A percentile compares a stretch with the other conserved stretches of the same genome.
Conservation (phyloP, 2,888 invertebrate genomes). For the Leistus spinibarbis region DNA sequence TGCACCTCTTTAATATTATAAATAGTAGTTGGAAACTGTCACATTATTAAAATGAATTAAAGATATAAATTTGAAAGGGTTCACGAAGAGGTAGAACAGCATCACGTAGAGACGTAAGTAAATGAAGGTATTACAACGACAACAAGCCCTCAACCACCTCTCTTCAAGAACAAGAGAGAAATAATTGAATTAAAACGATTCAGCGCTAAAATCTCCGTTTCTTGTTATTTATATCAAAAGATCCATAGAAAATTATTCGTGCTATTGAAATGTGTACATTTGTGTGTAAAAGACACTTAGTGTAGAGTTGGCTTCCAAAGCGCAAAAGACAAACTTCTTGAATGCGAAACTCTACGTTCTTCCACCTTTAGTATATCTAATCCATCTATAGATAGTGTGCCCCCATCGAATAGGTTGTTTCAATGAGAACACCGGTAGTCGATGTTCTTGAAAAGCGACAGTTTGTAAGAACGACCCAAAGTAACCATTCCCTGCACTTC, state of each 20-base stretch:
- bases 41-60: background rate
- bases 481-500: background rate
- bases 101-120: background rate
- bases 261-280: slow-evolving; percentile 31
- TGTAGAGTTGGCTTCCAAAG: background rate
- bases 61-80: background rate
- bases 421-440: slow-evolving; percentile 6
- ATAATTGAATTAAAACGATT: slow-evolving; percentile 24
- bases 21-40: background rate
- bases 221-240: slow-evolving; percentile 22
- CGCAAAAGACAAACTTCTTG: slow-evolving; percentile 31
- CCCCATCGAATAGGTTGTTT: background rate
- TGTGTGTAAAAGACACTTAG: slow-evolving; percentile 28
- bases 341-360: slow-evolving; percentile 6
- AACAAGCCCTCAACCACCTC: background rate
- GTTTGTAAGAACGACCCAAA: slow-evolving; percentile 1
- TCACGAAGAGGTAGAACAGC: background rate
- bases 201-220: slow-evolving; percentile 14
- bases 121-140: background rate
- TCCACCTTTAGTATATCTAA: background rate
- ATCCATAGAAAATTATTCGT: slow-evolving; percentile 31
- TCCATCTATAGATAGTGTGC: background rate
- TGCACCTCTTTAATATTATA: background rate
- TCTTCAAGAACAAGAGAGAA: slow-evolving; percentile 5
- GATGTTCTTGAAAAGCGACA: slow-evolving; percentile 15